Conservation (phyloP, 1,140 invertebrate species). For the Tenebrio molitor region DNA sequence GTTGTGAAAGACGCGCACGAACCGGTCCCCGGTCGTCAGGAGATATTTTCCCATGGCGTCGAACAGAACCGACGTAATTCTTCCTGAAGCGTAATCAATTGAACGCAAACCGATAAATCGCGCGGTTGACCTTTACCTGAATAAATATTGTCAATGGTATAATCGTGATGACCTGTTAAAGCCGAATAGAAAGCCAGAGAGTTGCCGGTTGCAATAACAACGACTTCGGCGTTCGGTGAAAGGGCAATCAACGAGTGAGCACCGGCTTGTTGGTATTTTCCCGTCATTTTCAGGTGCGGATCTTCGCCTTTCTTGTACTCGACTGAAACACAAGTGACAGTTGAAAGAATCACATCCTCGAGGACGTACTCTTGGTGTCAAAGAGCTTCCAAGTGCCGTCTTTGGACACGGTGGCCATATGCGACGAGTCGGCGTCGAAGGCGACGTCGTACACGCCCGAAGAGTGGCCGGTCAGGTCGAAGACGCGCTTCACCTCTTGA, state of each 20-base stretch:
- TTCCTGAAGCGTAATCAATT: not conserved
- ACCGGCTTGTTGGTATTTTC: slow-evolving; percentile 70
- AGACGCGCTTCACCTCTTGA: slow-evolving; percentile 81
- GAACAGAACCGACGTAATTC: slow-evolving; percentile 78
- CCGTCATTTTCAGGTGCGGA: slow-evolving; percentile 77
- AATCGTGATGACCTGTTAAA: slow-evolving; percentile 74
- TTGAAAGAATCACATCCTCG: no score
- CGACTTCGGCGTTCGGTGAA: slow-evolving; percentile 82
- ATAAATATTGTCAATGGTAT: slow-evolving; percentile 76
- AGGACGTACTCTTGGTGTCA: slow-evolving; percentile 82
- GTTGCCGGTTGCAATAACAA: slow-evolving; percentile 77
- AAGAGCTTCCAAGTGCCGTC: slow-evolving; percentile 90
- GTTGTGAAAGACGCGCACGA: slow-evolving; percentile 86
- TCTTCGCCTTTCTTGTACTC: slow-evolving; percentile 84
- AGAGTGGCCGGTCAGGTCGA: slow-evolving; percentile 85
- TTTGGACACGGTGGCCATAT: slow-evolving; percentile 88
- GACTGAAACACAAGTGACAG: slow-evolving; percentile 71
- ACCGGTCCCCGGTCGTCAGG: slow-evolving; percentile 81
- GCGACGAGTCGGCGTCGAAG: slow-evolving; percentile 85
- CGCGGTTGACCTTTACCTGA: slow-evolving; percentile 65
- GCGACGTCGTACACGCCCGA: slow-evolving; percentile 85
- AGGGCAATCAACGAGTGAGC: slow-evolving; percentile 72
- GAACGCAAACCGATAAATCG: not conserved
- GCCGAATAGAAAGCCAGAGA: slow-evolving; percentile 80
- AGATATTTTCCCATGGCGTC: slow-evolving; percentile 81